A percentile compares a stretch with the other conserved stretches of the same genome.
phyloP scores from a whole-genome alignment of 1,140 invertebrate genomes.

The Plectus sambesii region DNA sequence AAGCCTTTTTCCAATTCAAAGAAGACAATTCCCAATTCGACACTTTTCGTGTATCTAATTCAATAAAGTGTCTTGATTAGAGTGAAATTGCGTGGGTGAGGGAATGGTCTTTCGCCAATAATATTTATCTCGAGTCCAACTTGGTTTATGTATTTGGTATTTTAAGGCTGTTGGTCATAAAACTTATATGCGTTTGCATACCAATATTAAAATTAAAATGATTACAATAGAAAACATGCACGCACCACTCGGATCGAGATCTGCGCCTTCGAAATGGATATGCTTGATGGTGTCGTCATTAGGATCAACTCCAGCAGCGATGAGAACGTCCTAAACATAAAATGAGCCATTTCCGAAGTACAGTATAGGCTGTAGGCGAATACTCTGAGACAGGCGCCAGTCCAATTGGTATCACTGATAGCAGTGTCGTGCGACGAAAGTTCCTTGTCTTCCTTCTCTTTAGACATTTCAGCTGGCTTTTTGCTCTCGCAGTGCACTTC shows the following conservation, averaged over 20 bases:
- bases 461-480: slow-evolving; percentile 76
- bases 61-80: too few relatives aligned
- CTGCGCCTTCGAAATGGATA: slow-evolving; percentile 52
- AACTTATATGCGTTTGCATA: background rate
- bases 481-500: slow-evolving; percentile 94
- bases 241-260: slow-evolving; percentile 27
- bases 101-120: too few relatives aligned
- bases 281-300: slow-evolving; percentile 56
- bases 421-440: slow-evolving; percentile 77
- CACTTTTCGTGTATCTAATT: too few relatives aligned
- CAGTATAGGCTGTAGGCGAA: slow-evolving; percentile 6
- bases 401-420: slow-evolving; percentile 84
- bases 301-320: slow-evolving; percentile 38
- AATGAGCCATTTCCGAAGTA: too few relatives aligned
- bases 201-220: background rate
- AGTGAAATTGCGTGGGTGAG: too few relatives aligned
- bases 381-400: slow-evolving; percentile 67
- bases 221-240: slow-evolving; percentile 9
- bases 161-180: too few relatives aligned
- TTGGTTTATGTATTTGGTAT: too few relatives aligned
- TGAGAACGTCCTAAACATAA: slow-evolving; percentile 41
- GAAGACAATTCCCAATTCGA: too few relatives aligned
- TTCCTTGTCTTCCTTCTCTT: slow-evolving; percentile 69
- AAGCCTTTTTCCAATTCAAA: too few relatives aligned
- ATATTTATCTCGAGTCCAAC: too few relatives aligned